phyloP scores from a whole-genome alignment of 2,888 invertebrate species.

The Horisme vitalbata region DNA sequence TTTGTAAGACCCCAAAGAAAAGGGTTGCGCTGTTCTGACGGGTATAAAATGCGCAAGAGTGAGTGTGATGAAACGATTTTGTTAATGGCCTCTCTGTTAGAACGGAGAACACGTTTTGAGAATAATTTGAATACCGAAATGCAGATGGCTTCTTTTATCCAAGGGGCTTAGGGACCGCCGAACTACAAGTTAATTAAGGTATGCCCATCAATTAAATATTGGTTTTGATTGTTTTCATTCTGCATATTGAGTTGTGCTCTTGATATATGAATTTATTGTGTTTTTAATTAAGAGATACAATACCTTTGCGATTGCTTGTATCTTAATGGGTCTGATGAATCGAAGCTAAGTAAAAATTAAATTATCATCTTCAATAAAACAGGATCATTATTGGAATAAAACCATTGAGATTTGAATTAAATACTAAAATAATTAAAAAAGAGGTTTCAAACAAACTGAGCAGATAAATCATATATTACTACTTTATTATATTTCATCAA shows the following conservation, averaged over 20 bases:
- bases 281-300: slow-evolving; percentile 59
- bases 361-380: slow-evolving; percentile 1
- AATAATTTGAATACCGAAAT: slow-evolving; percentile 82
- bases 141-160: slow-evolving; percentile 81
- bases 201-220: slow-evolving; percentile 81
- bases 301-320: slow-evolving; percentile 35
- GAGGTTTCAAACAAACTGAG: too few relatives aligned
- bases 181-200: slow-evolving; percentile 82
- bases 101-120: slow-evolving; percentile 76
- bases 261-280: slow-evolving; percentile 63
- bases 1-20: slow-evolving; percentile 51
- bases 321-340: slow-evolving; percentile 9
- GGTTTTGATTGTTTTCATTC: slow-evolving; percentile 76
- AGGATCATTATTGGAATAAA: not conserved
- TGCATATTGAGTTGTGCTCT: slow-evolving; percentile 64
- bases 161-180: slow-evolving; percentile 65
- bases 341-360: not conserved
- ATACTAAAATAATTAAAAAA: too few relatives aligned
- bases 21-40: slow-evolving; percentile 67
- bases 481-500: too few relatives aligned
- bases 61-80: slow-evolving; percentile 72
- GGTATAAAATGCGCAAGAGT: slow-evolving; percentile 65
- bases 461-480: too few relatives aligned
- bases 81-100: slow-evolving; percentile 53
- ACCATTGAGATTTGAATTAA: too few relatives aligned